These are phyloP conservation scores for Danaus plexippus DNA, from an alignment of 1,140 invertebrate genomes.

Conservation along the genomic window DNA sequence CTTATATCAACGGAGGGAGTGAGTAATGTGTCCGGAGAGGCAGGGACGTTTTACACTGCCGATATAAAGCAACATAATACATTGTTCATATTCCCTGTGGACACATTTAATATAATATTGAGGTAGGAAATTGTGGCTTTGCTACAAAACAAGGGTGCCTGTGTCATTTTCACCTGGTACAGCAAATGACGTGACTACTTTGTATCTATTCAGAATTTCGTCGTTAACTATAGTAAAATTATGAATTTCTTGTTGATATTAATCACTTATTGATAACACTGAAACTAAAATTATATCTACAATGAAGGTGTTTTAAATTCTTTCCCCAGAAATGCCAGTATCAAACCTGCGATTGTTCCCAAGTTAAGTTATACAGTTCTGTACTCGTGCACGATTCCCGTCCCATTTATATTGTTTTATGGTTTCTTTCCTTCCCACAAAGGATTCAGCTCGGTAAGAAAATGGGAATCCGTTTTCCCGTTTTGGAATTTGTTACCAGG, in stretches of 20 bases:
- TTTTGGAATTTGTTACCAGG: slow-evolving; percentile 30
- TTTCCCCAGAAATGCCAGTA: too few species aligned
- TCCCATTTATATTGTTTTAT: slow-evolving; percentile 64
- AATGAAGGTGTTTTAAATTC: too few species aligned
- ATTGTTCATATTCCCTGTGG: slow-evolving; percentile 6
- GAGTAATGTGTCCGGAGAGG: slow-evolving; percentile 2
- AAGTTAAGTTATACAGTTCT: slow-evolving; percentile 30
- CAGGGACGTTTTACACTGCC: slow-evolving; percentile 7
- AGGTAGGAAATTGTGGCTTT: slow-evolving; percentile 14
- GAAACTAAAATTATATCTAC: too few species aligned
- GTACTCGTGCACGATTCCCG: slow-evolving; percentile 36
- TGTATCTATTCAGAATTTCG: too few species aligned
- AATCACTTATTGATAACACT: too few species aligned
- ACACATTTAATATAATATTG: slow-evolving; percentile 15
- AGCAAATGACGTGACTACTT: too few species aligned
- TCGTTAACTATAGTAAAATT: too few species aligned
- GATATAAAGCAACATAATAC: slow-evolving; percentile 13
- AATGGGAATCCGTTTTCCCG: slow-evolving; percentile 35
- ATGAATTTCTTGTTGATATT: too few species aligned
- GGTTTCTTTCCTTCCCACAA: slow-evolving; percentile 45
- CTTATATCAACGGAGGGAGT: slow-evolving; percentile 3
- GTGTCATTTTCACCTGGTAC: too few species aligned
- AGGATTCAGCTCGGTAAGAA: slow-evolving; percentile 36
- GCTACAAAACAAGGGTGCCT: slow-evolving; percentile 5
- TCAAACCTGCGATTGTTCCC: slow-evolving; percentile 15